These are phyloP conservation scores for Lethenteron camtschaticum DNA, from an alignment of 2,113 vertebrate genomes.

Conservation along the genomic window DNA sequence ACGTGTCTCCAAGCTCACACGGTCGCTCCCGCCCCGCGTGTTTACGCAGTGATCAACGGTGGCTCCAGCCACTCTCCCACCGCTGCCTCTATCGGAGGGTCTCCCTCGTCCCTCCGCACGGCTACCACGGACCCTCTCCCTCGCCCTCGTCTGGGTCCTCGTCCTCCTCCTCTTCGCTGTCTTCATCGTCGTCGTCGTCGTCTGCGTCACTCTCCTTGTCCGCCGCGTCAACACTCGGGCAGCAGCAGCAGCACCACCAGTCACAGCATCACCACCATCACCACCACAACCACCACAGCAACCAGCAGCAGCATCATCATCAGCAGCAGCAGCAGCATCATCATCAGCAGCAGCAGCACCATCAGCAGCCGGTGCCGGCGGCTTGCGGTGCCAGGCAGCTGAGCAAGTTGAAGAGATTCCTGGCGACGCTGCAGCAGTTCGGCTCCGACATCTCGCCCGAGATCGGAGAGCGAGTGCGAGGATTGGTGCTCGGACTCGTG, in stretches of 20 bases:
- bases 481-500: constrained; percentile 83
- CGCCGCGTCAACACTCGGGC: too few species aligned
- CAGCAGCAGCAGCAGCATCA: too few species aligned
- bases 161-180: constrained; percentile 15
- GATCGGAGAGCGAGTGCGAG: constrained; percentile 77
- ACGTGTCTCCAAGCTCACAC: too few species aligned
- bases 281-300: too few species aligned
- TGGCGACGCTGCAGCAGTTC: constrained; percentile 87
- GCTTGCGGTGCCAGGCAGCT: constrained; percentile 75
- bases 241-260: too few species aligned
- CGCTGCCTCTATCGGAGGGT: constrained; percentile 25
- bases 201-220: too few species aligned
- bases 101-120: constrained; percentile 50
- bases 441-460: constrained; percentile 87
- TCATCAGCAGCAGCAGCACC: too few species aligned
- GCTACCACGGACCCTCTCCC: constrained; percentile 64
- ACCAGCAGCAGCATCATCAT: too few species aligned
- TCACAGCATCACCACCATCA: too few species aligned
- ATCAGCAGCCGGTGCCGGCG: constrained; percentile 54
- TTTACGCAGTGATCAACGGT: constrained; percentile 72
- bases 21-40: too few species aligned
- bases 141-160: constrained; percentile 60
- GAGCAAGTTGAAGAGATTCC: constrained; percentile 89
- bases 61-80: constrained; percentile 66
- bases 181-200: too few species aligned